Conservation (phyloP, 2,888 invertebrate species). For the Arctia plantaginis region DNA sequence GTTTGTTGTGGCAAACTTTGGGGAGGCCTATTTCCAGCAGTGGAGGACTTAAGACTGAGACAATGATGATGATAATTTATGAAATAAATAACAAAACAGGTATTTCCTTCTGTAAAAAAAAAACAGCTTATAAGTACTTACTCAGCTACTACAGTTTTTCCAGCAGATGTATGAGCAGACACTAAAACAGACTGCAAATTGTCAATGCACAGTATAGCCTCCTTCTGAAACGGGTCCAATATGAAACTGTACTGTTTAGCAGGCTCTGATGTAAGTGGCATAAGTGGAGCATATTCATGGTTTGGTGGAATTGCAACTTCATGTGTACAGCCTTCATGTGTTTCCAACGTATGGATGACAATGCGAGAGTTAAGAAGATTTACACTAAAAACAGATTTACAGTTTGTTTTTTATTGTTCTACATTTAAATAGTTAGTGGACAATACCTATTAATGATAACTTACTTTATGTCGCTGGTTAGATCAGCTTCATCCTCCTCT, state of each 20-base stretch:
- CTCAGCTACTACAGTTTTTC: conserved; percentile 99
- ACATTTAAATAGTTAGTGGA: neutral
- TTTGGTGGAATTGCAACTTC: conserved; percentile 98
- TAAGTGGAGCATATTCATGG: conserved; percentile 90
- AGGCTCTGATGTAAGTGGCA: conserved; percentile 88
- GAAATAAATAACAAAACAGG: no score
- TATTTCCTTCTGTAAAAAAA: neutral
- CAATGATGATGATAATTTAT: no score
- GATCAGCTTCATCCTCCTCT: conserved; percentile 70
- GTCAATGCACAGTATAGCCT: conserved; percentile 98
- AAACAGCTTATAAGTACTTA: conserved; percentile 87
- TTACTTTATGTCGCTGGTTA: conserved; percentile 77
- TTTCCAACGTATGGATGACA: conserved; percentile 94
- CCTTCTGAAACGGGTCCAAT: conserved; percentile 99
- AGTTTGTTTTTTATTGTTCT: neutral
- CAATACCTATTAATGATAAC: conserved; percentile 19
- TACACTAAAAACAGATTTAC: conserved; percentile 81
- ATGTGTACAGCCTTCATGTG: conserved; percentile 97
- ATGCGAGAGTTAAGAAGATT: conserved; percentile 93
- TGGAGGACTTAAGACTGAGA: no score
- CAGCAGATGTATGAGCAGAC: conserved; percentile 99
- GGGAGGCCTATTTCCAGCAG: no score
- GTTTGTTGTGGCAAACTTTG: no score
- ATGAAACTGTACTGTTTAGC: conserved; percentile 97
- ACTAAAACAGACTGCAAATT: conserved; percentile 99